Conservation (phyloP, 2,888 invertebrate genomes). For the Tipula confusa region DNA sequence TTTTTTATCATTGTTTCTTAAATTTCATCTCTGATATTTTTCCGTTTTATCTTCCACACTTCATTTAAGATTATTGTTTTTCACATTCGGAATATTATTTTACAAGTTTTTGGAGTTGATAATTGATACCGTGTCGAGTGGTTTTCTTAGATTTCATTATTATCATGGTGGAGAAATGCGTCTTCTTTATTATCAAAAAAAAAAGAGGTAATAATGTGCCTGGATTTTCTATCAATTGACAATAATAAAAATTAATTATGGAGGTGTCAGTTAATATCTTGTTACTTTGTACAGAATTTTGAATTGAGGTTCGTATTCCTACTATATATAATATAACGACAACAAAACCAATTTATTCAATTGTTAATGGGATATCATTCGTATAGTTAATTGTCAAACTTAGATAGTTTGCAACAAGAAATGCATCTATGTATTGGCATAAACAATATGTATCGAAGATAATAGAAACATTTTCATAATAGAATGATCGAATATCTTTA, state of each 20-base stretch:
- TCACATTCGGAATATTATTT: slow-evolving; percentile 20
- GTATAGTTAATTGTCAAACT: too few relatives aligned
- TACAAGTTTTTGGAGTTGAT: not conserved
- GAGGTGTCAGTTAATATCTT: not conserved
- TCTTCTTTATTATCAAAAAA: not conserved
- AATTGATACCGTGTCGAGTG: slow-evolving; percentile 3
- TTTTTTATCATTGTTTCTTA: not conserved
- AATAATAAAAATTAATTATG: not conserved
- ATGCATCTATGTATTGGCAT: too few relatives aligned
- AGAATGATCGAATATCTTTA: too few relatives aligned
- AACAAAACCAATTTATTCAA: too few relatives aligned
- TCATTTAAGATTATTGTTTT: slow-evolving; percentile 25
- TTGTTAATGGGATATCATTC: too few relatives aligned
- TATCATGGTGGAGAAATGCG: not conserved
- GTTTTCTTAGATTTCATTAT: slow-evolving; percentile 15
- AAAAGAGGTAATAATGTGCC: not conserved
- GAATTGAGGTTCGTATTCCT: too few relatives aligned
- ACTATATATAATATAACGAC: too few relatives aligned
- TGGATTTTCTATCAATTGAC: not conserved
- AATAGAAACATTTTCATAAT: too few relatives aligned
- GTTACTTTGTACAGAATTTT: too few relatives aligned
- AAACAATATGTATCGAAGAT: too few relatives aligned
- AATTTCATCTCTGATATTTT: not conserved
- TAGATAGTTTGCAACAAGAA: too few relatives aligned
- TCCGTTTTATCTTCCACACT: not conserved